A percentile compares a stretch with the other conserved stretches of the same genome.
phyloP scores from a whole-genome alignment of 2,113 vertebrate genomes.

The Girardinichthys multiradiatus region DNA sequence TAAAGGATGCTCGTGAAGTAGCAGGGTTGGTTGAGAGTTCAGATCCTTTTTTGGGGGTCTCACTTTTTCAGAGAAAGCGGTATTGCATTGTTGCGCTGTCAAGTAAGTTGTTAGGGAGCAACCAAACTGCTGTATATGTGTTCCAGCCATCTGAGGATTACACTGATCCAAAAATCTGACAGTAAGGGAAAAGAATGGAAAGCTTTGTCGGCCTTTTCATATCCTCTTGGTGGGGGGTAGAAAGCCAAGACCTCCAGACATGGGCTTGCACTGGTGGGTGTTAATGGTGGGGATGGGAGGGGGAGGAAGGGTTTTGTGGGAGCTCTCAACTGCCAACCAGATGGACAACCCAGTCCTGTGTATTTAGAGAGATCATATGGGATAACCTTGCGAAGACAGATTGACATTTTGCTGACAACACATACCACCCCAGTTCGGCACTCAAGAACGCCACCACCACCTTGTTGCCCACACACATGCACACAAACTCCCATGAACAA shows the following conservation, averaged over 20 bases:
- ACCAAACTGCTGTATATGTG: conserved; percentile 72
- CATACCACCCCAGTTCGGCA: conserved; percentile 64
- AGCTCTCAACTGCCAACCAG: conserved; percentile 69
- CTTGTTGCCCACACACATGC: conserved; percentile 25
- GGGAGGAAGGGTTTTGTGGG: neutral
- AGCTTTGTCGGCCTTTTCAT: conserved; percentile 73
- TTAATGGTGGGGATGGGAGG: conserved; percentile 37
- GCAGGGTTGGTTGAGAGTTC: conserved; percentile 31
- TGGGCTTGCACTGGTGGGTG: conserved; percentile 60
- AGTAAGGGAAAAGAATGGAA: conserved; percentile 76
- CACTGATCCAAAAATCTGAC: conserved; percentile 76
- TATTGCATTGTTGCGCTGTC: conserved; percentile 66
- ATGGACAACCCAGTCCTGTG: conserved; percentile 72
- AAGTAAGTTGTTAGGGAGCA: conserved; percentile 73
- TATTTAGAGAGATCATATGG: conserved; percentile 76
- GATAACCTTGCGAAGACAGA: conserved; percentile 76
- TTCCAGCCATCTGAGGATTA: conserved; percentile 71
- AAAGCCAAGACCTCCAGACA: conserved; percentile 72
- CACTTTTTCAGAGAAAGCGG: conserved; percentile 36
- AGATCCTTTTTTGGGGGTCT: conserved; percentile 45
- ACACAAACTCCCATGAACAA: conserved; percentile 37
- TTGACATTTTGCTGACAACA: conserved; percentile 80
- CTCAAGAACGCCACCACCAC: conserved; percentile 41
- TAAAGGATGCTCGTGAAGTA: conserved; percentile 44
- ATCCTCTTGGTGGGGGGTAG: conserved; percentile 77